Evolutionary conservation across 2,113 vertebrate species (phyloP).

Genomic region (Erythrolamprus reginae): DNA sequence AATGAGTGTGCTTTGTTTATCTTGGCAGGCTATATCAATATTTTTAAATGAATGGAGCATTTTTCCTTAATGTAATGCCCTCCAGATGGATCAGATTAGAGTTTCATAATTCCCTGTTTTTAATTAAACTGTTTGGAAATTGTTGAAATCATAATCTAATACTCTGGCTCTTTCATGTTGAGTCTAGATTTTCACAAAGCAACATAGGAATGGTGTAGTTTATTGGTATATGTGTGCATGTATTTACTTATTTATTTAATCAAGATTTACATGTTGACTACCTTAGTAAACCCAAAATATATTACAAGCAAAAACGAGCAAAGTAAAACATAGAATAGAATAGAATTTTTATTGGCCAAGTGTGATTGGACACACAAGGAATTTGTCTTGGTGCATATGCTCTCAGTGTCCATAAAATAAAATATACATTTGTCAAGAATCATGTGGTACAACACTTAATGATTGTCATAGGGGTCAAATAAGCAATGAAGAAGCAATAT

Average conservation of each 20-base stretch:
- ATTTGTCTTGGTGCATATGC: too few relatives aligned
- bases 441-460: too few relatives aligned
- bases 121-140: background rate
- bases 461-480: too few relatives aligned
- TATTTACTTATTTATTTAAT: background rate
- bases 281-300: background rate
- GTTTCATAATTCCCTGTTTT: background rate
- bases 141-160: background rate
- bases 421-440: too few relatives aligned
- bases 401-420: too few relatives aligned
- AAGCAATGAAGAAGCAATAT: too few relatives aligned
- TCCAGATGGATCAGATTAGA: background rate
- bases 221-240: background rate
- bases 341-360: too few relatives aligned
- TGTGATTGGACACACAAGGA: too few relatives aligned
- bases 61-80: background rate
- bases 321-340: too few relatives aligned
- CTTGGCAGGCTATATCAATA: background rate
- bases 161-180: background rate
- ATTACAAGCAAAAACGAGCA: background rate
- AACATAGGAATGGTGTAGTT: background rate
- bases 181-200: background rate
- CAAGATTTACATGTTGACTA: background rate
- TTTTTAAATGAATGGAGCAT: background rate
- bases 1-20: background rate